Conservation (phyloP, 2,113 vertebrate genomes). For the Sciurus niger region DNA sequence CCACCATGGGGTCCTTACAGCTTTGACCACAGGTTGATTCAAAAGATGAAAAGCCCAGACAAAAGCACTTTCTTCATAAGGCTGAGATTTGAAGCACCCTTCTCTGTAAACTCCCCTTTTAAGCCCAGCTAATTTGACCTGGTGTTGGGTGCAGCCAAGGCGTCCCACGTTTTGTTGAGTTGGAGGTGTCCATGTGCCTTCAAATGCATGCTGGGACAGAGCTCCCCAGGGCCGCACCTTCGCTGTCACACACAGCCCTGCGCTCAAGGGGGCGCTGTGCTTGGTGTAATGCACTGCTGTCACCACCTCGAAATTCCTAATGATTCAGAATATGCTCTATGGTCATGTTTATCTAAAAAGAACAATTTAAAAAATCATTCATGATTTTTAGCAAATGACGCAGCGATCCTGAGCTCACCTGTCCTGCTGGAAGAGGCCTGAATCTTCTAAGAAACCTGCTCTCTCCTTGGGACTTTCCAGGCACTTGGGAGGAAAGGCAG, state of each 20-base stretch:
- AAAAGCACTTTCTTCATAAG: background rate
- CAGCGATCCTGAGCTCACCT: background rate
- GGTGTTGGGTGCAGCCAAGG: background rate
- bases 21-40: background rate
- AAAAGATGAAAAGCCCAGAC: constrained; percentile 36
- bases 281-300: background rate
- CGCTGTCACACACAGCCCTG: background rate
- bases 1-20: background rate
- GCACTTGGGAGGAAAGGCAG: background rate
- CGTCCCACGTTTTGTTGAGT: background rate
- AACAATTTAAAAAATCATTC: background rate
- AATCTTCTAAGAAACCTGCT: background rate
- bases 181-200: background rate
- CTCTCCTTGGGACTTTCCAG: background rate
- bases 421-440: background rate
- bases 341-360: too few species aligned
- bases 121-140: background rate
- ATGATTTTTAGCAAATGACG: background rate
- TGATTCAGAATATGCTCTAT: background rate
- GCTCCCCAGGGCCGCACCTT: background rate
- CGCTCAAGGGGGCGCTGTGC: background rate
- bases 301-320: background rate
- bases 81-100: background rate
- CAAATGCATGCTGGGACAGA: background rate
- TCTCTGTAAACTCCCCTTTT: background rate